Evolutionary conservation across 92 coral and sea anemone genomes (phyloP).

Genomic region (Siderastrea siderea): DNA sequence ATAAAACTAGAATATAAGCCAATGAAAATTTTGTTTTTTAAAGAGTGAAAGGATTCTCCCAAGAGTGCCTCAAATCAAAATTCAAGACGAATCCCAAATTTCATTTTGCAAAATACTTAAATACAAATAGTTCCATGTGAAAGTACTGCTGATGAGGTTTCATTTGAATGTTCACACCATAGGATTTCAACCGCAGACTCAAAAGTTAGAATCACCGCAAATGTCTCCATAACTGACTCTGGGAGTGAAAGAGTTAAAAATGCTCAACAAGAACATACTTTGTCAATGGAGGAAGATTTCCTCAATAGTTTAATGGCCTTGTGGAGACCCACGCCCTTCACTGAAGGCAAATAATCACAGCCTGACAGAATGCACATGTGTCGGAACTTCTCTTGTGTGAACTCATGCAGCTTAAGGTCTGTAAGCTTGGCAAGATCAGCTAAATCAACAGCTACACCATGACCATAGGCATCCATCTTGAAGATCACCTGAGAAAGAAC

Average conservation of each 20-base stretch:
- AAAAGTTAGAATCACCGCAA: too few relatives aligned
- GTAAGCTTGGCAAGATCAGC: constrained; percentile 87
- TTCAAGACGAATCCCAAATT: too few relatives aligned
- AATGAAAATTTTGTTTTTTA: too few relatives aligned
- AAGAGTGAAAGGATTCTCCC: too few relatives aligned
- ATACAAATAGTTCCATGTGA: too few relatives aligned
- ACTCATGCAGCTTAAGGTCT: constrained; percentile 87
- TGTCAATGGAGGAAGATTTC: constrained; percentile 82
- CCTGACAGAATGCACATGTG: constrained; percentile 99
- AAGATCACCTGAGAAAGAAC: constrained; percentile 77
- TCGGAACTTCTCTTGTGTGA: constrained; percentile 93
- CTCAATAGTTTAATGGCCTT: constrained; percentile 90
- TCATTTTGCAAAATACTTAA: too few relatives aligned
- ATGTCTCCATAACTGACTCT: neutral
- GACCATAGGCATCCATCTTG: constrained; percentile 97
- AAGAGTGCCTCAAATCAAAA: too few relatives aligned
- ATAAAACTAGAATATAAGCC: too few relatives aligned
- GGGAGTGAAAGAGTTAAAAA: neutral
- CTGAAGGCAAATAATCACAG: constrained; percentile 96
- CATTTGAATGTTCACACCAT: too few relatives aligned
- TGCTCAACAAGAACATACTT: constrained; percentile 57
- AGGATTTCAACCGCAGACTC: too few relatives aligned
- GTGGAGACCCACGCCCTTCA: constrained; percentile 94
- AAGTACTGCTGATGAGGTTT: too few relatives aligned
- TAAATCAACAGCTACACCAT: constrained; percentile 80